Evolutionary conservation across 1,140 invertebrate genomes (phyloP).

Genomic region (Atta cephalotes): DNA sequence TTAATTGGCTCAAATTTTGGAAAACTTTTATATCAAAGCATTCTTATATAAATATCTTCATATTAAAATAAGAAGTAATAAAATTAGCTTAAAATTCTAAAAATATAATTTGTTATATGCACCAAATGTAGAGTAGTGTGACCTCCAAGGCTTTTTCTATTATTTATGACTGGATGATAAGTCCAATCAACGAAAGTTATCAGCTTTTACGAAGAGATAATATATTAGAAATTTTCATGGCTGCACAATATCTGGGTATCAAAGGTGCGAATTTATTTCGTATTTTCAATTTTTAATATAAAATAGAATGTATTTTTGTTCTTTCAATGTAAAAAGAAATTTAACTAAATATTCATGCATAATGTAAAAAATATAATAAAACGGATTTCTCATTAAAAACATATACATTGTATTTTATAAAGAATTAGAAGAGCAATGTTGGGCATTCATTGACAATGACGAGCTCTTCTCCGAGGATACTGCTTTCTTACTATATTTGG

Average conservation of each 20-base stretch:
- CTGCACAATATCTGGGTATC: conserved; percentile 89
- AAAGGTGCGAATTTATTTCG: conserved; percentile 85
- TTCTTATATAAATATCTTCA: neutral
- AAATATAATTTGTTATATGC: neutral
- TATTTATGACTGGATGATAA: conserved; percentile 92
- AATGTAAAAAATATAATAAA: conserved; percentile 13
- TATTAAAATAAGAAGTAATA: neutral
- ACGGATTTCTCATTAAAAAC: neutral
- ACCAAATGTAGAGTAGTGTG: conserved; percentile 84
- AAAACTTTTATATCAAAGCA: conserved; percentile 15
- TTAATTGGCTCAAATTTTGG: neutral
- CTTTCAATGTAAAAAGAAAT: neutral
- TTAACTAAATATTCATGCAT: conserved; percentile 12
- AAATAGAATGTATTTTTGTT: neutral
- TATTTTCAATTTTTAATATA: neutral
- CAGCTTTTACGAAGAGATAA: conserved; percentile 88
- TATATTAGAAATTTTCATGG: conserved; percentile 90
- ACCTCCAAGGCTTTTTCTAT: conserved; percentile 88
- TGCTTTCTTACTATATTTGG: conserved; percentile 89
- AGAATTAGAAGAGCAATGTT: conserved; percentile 91
- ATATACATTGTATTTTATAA: conserved; percentile 23
- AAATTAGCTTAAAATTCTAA: neutral
- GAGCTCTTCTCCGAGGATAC: conserved; percentile 90
- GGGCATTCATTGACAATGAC: conserved; percentile 90
- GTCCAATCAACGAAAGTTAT: conserved; percentile 87